Evolutionary conservation across 2,888 invertebrate species (phyloP).

Genomic region (Rutpela maculata): DNA sequence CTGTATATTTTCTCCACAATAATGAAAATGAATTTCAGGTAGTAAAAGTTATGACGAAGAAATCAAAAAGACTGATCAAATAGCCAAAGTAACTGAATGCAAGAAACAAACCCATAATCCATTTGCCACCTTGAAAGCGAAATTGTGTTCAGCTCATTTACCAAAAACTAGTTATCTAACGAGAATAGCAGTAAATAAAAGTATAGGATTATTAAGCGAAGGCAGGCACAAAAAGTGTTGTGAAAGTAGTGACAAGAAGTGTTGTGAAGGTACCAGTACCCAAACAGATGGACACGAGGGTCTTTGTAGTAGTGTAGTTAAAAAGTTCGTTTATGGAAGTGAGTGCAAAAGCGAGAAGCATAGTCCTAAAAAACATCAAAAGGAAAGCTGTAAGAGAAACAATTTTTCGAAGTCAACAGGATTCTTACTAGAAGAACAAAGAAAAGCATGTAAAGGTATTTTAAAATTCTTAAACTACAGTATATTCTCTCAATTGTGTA

Average conservation of each 20-base stretch:
- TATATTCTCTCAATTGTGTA: too few relatives aligned
- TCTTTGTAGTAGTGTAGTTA: slow-evolving; percentile 42
- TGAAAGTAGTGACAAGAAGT: slow-evolving; percentile 59
- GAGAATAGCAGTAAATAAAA: slow-evolving; percentile 73
- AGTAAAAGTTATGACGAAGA: slow-evolving; percentile 63
- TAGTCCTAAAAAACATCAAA: slow-evolving; percentile 67
- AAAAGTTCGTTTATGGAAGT: slow-evolving; percentile 59
- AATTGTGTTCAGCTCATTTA: slow-evolving; percentile 73
- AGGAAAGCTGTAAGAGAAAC: slow-evolving; percentile 60
- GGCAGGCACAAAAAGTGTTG: slow-evolving; percentile 62
- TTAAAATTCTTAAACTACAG: neutral
- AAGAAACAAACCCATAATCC: slow-evolving; percentile 70
- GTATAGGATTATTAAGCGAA: slow-evolving; percentile 71
- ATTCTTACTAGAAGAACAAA: slow-evolving; percentile 68
- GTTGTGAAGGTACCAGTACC: slow-evolving; percentile 51
- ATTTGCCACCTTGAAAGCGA: slow-evolving; percentile 72
- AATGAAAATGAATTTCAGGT: slow-evolving; percentile 46
- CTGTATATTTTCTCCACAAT: neutral
- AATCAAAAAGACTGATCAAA: slow-evolving; percentile 70
- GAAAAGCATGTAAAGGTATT: slow-evolving; percentile 61
- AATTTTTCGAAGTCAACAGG: slow-evolving; percentile 72
- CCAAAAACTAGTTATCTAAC: slow-evolving; percentile 72
- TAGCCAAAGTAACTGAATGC: slow-evolving; percentile 68
- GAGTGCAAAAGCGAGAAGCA: slow-evolving; percentile 67
- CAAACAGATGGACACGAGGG: slow-evolving; percentile 30